A percentile compares a stretch with the other conserved stretches of the same genome.
phyloP scores from a whole-genome alignment of 2,113 vertebrate genomes.

The Poeciliopsis retropinna region DNA sequence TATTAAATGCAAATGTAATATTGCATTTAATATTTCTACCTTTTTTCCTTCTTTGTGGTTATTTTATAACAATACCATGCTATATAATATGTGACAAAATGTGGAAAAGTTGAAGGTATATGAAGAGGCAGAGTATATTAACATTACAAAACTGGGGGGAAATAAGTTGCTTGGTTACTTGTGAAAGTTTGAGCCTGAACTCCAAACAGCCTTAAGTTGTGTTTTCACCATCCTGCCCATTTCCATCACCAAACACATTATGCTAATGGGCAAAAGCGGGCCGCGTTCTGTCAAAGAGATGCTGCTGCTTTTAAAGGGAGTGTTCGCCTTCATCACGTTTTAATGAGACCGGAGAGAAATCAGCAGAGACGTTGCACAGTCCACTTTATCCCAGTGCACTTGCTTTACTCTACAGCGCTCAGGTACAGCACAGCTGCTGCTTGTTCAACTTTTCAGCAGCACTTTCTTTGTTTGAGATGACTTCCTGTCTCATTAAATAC shows the following conservation, averaged over 20 bases:
- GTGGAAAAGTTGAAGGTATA: not conserved
- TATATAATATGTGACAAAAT: not conserved
- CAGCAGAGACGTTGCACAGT: slow-evolving; percentile 50
- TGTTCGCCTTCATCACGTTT: slow-evolving; percentile 71
- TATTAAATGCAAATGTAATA: no score
- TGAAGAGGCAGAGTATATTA: not conserved
- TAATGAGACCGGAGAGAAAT: slow-evolving; percentile 70
- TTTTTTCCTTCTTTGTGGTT: not conserved
- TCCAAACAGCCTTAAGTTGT: slow-evolving; percentile 13
- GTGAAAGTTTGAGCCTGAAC: slow-evolving; percentile 2
- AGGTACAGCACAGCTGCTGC: slow-evolving; percentile 24
- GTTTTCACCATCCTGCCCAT: slow-evolving; percentile 32
- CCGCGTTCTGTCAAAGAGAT: slow-evolving; percentile 47
- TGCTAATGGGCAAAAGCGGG: slow-evolving; percentile 55
- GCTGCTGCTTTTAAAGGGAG: slow-evolving; percentile 66
- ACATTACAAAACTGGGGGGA: not conserved
- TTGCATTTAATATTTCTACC: not conserved
- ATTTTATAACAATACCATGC: not conserved
- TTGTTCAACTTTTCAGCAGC: slow-evolving; percentile 15
- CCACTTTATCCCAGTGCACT: slow-evolving; percentile 37
- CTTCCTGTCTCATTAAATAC: slow-evolving; percentile 48
- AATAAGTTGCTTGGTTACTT: not conserved
- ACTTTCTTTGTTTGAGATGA: slow-evolving; percentile 26
- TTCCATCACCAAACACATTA: slow-evolving; percentile 59
- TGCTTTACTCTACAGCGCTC: slow-evolving; percentile 26